These are phyloP conservation scores for Diogma glabrata DNA, from an alignment of 2,888 invertebrate genomes.

Conservation along the genomic window DNA sequence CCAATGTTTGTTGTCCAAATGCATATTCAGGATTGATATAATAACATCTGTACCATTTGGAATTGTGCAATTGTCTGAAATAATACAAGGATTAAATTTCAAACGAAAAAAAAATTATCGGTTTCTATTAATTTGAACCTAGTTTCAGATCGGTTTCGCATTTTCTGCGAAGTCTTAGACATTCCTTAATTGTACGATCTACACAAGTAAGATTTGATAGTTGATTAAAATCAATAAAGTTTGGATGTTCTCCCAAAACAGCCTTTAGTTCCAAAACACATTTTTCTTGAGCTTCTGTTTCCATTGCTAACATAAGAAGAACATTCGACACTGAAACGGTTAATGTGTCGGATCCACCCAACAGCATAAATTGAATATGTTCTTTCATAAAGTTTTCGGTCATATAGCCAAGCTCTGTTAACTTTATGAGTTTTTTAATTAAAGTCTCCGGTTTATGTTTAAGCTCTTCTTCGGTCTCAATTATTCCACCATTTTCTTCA, in stretches of 20 bases:
- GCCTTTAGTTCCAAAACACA: not conserved
- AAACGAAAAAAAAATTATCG: too few species aligned
- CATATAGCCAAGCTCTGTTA: not conserved
- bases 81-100: not conserved
- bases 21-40: not conserved
- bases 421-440: not conserved
- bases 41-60: not conserved
- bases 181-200: slow-evolving; percentile 1
- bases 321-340: not conserved
- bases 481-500: not conserved
- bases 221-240: not conserved
- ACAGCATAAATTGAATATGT: not conserved
- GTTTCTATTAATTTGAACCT: not conserved
- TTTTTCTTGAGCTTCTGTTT: not conserved
- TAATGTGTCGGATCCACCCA: not conserved
- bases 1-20: not conserved
- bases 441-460: not conserved
- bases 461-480: not conserved
- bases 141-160: not conserved
- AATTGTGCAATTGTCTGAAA: not conserved
- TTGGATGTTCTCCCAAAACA: not conserved
- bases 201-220: not conserved
- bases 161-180: not conserved
- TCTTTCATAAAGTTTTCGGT: not conserved
- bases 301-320: not conserved